Percentiles rank a stretch among this genome's conserved stretches.
Evolutionary conservation across 2,113 vertebrate species (phyloP).

Genomic region (Daphoenositta chrysoptera): DNA sequence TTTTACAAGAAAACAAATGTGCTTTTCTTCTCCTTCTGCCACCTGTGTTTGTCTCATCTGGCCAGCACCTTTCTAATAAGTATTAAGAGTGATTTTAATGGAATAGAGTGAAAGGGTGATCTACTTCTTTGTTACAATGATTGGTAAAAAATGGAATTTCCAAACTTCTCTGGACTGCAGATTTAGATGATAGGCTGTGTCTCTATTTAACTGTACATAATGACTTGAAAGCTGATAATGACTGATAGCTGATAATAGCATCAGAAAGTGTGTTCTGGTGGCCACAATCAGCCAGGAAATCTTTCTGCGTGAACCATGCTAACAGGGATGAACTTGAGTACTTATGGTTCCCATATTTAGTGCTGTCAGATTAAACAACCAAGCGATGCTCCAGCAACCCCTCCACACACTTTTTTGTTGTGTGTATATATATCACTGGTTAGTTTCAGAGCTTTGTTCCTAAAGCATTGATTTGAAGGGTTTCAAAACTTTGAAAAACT

Average conservation of each 20-base stretch:
- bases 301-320: background rate
- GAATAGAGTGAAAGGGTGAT: background rate
- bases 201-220: background rate
- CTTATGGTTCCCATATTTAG: background rate
- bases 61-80: background rate
- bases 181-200: background rate
- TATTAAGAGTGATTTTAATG: background rate
- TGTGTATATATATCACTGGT: background rate
- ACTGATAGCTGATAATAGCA: background rate
- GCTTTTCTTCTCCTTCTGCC: background rate
- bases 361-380: background rate
- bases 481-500: background rate
- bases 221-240: background rate
- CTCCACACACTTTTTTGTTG: background rate
- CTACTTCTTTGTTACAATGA: background rate
- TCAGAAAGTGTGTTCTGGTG: background rate
- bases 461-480: background rate
- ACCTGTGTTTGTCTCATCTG: background rate
- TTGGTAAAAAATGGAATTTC: background rate
- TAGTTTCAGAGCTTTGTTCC: background rate
- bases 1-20: background rate
- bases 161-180: background rate
- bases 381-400: background rate
- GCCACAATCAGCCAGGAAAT: background rate
- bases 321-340: background rate